Conservation (phyloP, 2,888 invertebrate species). For the Drosophila anomelani region DNA sequence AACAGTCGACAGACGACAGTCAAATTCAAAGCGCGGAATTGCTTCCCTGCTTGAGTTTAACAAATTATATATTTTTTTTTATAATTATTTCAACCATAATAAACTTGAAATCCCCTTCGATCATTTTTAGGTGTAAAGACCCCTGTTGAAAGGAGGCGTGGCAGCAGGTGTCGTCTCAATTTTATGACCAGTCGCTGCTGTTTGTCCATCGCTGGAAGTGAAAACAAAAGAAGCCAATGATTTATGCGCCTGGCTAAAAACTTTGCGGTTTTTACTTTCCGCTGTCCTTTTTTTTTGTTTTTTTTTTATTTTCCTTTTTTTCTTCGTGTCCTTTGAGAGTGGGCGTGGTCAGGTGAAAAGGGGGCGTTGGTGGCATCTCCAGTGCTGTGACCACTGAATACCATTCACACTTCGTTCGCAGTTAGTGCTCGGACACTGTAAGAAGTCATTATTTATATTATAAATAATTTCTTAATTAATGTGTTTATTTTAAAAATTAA, state of each 20-base stretch:
- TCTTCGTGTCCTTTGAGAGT: background rate
- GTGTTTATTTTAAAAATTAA: too few relatives aligned
- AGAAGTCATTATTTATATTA: background rate
- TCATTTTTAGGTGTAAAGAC: background rate
- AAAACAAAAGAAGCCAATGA: conserved; percentile 43
- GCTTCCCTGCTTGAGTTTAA: too few relatives aligned
- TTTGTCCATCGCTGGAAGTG: conserved; percentile 40
- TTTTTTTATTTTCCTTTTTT: background rate
- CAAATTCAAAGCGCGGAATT: conserved; percentile 6
- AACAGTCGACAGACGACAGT: conserved; percentile 14
- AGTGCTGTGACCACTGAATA: background rate
- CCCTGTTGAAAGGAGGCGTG: conserved; percentile 4
- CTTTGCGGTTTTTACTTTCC: conserved; percentile 39
- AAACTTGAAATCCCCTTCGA: background rate
- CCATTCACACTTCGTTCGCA: background rate
- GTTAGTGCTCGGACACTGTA: background rate
- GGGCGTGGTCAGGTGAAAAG: conserved; percentile 31
- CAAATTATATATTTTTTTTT: background rate
- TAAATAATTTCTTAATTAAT: background rate
- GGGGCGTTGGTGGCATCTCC: conserved; percentile 3
- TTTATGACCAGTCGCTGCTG: conserved; percentile 44
- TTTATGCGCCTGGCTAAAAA: conserved; percentile 47
- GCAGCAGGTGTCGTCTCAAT: conserved; percentile 26
- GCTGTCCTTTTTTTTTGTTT: background rate
- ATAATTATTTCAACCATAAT: too few relatives aligned